Conservation (phyloP, 2,113 vertebrate genomes). For the Rhinopomastus cyanomelas region DNA sequence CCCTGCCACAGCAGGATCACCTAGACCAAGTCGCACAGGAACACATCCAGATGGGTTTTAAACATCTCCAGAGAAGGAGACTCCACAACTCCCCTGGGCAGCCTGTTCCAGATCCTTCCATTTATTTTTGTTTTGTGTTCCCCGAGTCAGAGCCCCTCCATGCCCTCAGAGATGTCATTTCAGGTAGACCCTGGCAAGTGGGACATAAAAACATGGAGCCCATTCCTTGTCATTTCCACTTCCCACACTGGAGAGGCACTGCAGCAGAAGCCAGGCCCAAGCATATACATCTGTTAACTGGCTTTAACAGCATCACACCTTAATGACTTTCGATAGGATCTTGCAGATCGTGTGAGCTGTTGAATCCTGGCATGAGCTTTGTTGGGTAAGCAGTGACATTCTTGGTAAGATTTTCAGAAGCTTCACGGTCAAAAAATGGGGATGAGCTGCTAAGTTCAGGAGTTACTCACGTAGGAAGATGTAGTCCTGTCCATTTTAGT, state of each 20-base stretch:
- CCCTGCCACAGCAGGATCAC: no score
- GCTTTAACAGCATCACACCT: background rate
- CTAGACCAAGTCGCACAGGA: no score
- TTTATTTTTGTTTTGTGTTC: background rate
- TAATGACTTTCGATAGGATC: background rate
- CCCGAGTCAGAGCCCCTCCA: background rate
- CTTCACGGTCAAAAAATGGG: background rate
- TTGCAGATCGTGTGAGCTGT: background rate
- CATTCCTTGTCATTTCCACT: background rate
- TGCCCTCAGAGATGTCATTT: background rate
- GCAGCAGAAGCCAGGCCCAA: background rate
- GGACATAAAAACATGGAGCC: background rate
- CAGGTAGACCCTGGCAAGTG: background rate
- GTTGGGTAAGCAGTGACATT: background rate
- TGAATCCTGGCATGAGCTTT: background rate
- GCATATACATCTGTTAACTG: background rate
- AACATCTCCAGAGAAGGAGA: no score
- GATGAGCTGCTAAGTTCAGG: background rate
- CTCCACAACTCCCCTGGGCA: no score
- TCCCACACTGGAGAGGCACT: background rate
- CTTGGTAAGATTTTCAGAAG: slow-evolving; percentile 16
- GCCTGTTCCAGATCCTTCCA: background rate
- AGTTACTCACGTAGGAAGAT: background rate
- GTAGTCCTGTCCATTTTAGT: background rate
- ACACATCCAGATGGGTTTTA: no score